Evolutionary conservation across 2,888 invertebrate genomes (phyloP).

Genomic region (Aelia acuminata): DNA sequence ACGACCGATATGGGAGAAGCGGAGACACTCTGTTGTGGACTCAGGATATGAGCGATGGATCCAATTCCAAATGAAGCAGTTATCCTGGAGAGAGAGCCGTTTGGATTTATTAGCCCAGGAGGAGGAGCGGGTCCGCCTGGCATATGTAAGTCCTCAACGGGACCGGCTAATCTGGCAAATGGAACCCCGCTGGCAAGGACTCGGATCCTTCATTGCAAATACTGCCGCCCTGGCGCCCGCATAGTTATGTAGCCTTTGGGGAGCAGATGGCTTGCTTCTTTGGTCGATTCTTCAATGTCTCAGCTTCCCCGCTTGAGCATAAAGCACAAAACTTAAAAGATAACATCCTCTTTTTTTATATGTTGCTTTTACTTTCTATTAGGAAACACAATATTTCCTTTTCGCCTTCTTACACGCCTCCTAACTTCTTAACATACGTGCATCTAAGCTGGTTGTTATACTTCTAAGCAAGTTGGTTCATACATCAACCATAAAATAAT

Average conservation of each 20-base stretch:
- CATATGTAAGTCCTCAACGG: neutral
- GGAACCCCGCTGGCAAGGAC: conserved; percentile 9
- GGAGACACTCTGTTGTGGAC: neutral
- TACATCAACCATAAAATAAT: too few species aligned
- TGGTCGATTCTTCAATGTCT: neutral
- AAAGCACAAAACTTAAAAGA: conserved; percentile 18
- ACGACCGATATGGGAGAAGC: conserved; percentile 9
- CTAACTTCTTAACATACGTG: neutral
- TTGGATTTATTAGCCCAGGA: neutral
- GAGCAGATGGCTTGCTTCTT: neutral
- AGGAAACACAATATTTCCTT: neutral
- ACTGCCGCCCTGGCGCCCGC: neutral
- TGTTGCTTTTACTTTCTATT: neutral
- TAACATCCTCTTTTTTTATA: neutral
- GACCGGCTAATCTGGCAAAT: neutral
- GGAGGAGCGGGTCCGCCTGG: neutral
- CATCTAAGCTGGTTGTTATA: too few species aligned
- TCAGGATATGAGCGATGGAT: neutral
- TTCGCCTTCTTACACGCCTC: too few species aligned
- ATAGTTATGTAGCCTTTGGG: conserved; percentile 6
- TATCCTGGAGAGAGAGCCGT: neutral
- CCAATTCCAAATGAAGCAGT: conserved; percentile 21
- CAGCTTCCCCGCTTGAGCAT: neutral
- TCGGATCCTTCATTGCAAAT: neutral
- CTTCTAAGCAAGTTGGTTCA: too few species aligned